Base-by-base conservation (phyloP, 2,797 vertebrate species). In the Ctenochaetus hawaiiensis region DNA sequence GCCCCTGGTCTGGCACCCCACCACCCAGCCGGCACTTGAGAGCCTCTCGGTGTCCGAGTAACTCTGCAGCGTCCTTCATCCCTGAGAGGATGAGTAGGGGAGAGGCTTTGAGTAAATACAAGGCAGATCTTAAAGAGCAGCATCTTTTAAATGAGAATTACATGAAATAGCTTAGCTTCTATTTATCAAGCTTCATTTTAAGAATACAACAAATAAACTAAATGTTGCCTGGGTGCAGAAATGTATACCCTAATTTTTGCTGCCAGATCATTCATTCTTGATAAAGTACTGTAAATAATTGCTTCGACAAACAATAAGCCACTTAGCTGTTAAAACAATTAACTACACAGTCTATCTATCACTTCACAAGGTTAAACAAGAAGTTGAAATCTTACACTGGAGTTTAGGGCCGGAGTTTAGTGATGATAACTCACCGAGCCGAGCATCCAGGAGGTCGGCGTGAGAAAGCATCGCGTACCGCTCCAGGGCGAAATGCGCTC, bases 401-500 rank as follows among this genome's bases (percentile, higher is more conserved):
- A 96, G 95, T 94, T 97, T 94, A 84, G 94, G 94, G 94, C 94
- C 94, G 94, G 95, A 93, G 95, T 95, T 96, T 90, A 94, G 91
- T 88, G 95, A 92, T 43, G 94, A 95, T 90, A 95, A 97, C 97
- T 98, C 97, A 98, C 98, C 97, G 95, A 99, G 97, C 94, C 97
- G 97, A 96, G 97, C 96, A 95, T 99, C 98, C 97, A 99, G 97
- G 96, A 99, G 97, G 96, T 99, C 98, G 96, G 97, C 97, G 90
- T 99, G 97, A 95, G 98, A 99, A 86, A 99, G 97, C 98, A 99
- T 99, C 80, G 96, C 95, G 97, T 97, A 98, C 96, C 97, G 97
- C 96, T 99, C 97, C 97, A 98, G 96, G 96, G 96, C 86, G 96
- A 98, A 96, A 95, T 85, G 92, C 93, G 95, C 82, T 95, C 94